phyloP scores from a whole-genome alignment of 2,113 vertebrate genomes.

The Bolborhynchus lineola region DNA sequence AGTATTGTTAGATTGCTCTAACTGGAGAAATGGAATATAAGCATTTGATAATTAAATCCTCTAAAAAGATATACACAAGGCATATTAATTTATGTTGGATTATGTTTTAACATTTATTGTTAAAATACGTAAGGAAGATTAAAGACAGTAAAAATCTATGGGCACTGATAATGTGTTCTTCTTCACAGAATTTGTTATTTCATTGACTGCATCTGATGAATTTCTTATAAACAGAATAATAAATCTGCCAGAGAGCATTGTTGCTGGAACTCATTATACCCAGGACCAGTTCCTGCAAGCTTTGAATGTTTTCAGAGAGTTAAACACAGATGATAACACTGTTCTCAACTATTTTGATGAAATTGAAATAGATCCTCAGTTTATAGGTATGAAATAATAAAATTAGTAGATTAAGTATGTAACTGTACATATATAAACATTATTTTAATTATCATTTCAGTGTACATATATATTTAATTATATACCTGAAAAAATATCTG shows the following conservation, averaged over 20 bases:
- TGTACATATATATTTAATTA: not conserved
- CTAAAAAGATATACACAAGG: not conserved
- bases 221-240: conserved; percentile 88
- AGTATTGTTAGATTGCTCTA: not conserved
- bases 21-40: not conserved
- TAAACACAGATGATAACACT: conserved; percentile 74
- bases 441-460: not conserved
- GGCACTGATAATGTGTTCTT: not conserved
- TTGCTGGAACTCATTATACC: conserved; percentile 79
- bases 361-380: conserved; percentile 76
- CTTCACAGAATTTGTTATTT: conserved; percentile 82
- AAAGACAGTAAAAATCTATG: not conserved
- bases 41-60: not conserved
- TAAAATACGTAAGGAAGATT: not conserved
- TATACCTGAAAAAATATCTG: not conserved
- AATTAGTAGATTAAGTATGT: not conserved
- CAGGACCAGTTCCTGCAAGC: conserved; percentile 77
- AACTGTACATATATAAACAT: not conserved
- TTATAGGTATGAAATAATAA: conserved; percentile 78
- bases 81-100: not conserved
- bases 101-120: not conserved
- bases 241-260: conserved; percentile 81
- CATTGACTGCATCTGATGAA: conserved; percentile 82
- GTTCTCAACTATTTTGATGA: conserved; percentile 89
- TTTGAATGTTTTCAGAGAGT: conserved; percentile 77